phyloP scores from a whole-genome alignment of 2,113 vertebrate species.

The Myanophis thanlyinensis region DNA sequence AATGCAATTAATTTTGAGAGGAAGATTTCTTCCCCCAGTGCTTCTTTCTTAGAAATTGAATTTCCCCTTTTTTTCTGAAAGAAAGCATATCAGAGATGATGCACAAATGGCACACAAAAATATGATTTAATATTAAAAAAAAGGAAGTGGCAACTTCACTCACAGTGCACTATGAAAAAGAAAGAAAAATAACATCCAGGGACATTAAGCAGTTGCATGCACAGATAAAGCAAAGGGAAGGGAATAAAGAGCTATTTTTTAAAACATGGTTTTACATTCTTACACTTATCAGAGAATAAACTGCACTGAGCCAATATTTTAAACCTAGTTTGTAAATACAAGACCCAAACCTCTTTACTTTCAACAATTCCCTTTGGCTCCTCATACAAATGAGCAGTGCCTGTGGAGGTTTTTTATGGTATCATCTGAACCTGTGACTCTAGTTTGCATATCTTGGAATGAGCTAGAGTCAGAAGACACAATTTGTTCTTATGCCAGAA shows the following conservation, averaged over 20 bases:
- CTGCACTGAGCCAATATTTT: neutral
- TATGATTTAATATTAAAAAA: neutral
- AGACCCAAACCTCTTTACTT: neutral
- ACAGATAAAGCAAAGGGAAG: neutral
- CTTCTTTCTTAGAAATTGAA: slow-evolving; percentile 5
- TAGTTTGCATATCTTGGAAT: neutral
- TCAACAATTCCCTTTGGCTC: neutral
- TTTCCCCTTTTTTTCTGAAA: neutral
- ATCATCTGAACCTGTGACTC: neutral
- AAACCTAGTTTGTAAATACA: neutral
- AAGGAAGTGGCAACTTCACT: neutral
- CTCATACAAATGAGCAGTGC: neutral
- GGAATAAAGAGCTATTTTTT: neutral
- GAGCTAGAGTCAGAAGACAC: neutral
- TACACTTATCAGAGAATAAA: neutral
- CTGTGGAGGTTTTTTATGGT: neutral
- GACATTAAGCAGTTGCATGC: neutral
- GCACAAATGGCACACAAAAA: neutral
- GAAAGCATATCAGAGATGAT: neutral
- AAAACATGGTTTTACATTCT: neutral
- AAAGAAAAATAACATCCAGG: neutral
- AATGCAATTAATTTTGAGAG: slow-evolving; percentile 7
- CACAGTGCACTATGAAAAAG: neutral
- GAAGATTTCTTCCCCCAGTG: neutral
- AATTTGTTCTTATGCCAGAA: neutral